Evolutionary conservation across 2,797 vertebrate genomes (phyloP), one percentile per base, ranked within the genome.

Genomic region (Octomys mimax): DNA sequence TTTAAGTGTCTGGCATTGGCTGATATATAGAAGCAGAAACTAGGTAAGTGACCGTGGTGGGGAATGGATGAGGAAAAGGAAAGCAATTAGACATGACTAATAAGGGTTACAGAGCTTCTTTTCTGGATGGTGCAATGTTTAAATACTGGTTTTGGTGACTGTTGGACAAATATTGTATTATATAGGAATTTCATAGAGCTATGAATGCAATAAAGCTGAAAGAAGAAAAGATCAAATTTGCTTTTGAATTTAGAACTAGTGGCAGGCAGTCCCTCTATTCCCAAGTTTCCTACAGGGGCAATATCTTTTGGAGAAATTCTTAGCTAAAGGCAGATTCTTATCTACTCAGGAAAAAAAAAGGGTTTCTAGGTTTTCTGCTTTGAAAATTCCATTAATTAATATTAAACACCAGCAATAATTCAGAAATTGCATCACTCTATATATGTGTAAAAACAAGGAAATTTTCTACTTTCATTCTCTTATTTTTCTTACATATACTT

Each of bases 281-380:
- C 82, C 70, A 84, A 88, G 92, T 96, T 97, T 83, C 90, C 90
- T 95, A 77, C 57, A 89, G 88, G 75, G 82, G 19, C 62, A 7
- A 49, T 87, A 97, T 97, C 77, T 82, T 82, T 82, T 94, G 42
- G 54, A 89, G 87, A 92, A 96, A 6, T 4, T 28, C 94, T 0
- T 80, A 91, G 92, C 91, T 96, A 81, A 96, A 96, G 62, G 57
- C 33, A 94, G 39, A 82, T 96, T 95, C 82, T 94, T 95, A 96
- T 93, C 98, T 96, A 54, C 89, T 93, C 96, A 64, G 92, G 0
- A 77, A 95, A 95, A 95, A 42, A 96, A 84, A 84, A 92, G 95
- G 73, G 93, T 39, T 95, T 5, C 52, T 94, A 92, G 7, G 81
- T 86, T 97, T 98, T 95, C 13, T 95, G 42, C 86, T 79, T 97